These are phyloP conservation scores for Chaitophorus viminalis DNA, from an alignment of 2,888 invertebrate genomes.

Conservation along the genomic window DNA sequence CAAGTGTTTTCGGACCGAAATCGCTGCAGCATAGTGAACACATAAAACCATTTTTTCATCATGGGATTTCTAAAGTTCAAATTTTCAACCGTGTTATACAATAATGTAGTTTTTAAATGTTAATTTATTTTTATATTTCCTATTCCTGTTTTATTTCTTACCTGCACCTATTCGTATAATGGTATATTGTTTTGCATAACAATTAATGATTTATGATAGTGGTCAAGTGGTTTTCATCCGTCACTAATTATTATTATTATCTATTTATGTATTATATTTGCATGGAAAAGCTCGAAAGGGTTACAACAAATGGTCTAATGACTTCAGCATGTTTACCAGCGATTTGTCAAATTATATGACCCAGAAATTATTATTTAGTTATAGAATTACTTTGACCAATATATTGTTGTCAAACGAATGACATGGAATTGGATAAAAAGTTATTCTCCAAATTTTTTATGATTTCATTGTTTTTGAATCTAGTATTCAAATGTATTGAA, in stretches of 20 bases:
- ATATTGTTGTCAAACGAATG: too few species aligned
- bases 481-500: too few species aligned
- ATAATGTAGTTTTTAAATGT: neutral
- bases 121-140: neutral
- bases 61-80: constrained; percentile 3
- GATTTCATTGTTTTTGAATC: too few species aligned
- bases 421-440: too few species aligned
- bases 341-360: too few species aligned
- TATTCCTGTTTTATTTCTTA: neutral
- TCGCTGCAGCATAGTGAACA: neutral
- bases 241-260: neutral
- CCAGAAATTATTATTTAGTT: too few species aligned
- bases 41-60: constrained; percentile 16
- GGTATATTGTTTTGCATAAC: neutral
- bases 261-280: too few species aligned
- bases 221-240: neutral
- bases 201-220: neutral
- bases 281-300: too few species aligned
- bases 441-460: too few species aligned
- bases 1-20: constrained; percentile 25
- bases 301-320: too few species aligned
- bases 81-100: neutral
- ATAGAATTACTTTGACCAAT: too few species aligned
- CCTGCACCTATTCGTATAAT: neutral
- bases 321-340: too few species aligned